phyloP scores from a whole-genome alignment of 1,140 invertebrate species.

The Nasonia giraulti region DNA sequence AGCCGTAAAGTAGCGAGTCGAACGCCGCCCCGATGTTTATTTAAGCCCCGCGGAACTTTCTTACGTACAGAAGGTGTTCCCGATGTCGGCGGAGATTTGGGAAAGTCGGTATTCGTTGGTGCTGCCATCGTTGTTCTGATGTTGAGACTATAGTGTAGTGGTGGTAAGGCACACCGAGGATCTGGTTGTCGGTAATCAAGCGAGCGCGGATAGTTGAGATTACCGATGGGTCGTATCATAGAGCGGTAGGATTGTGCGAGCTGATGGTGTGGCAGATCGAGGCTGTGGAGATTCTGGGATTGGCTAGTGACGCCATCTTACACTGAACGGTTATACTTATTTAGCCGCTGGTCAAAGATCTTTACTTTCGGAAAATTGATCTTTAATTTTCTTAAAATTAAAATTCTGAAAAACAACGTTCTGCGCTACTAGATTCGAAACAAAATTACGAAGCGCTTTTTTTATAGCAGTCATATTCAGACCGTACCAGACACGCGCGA shows the following conservation, averaged over 20 bases:
- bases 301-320: neutral
- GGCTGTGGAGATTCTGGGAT: neutral
- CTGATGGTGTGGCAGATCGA: neutral
- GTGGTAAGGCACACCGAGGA: too few species aligned
- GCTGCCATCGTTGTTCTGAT: neutral
- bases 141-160: too few species aligned
- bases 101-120: neutral
- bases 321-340: too few species aligned
- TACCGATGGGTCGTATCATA: too few species aligned
- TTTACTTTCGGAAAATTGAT: too few species aligned
- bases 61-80: neutral
- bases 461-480: neutral
- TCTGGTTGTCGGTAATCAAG: neutral
- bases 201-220: too few species aligned
- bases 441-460: neutral
- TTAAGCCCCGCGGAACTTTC: slow-evolving; percentile 54
- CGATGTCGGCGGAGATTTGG: neutral
- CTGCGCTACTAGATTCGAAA: neutral
- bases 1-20: slow-evolving; percentile 62
- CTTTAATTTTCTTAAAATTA: too few species aligned
- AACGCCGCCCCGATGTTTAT: slow-evolving; percentile 62
- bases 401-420: too few species aligned
- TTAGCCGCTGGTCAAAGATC: too few species aligned
- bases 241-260: neutral
- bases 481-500: neutral